Evolutionary conservation across 2,113 vertebrate species (phyloP).

Genomic region (Tragelaphus buxtoni): DNA sequence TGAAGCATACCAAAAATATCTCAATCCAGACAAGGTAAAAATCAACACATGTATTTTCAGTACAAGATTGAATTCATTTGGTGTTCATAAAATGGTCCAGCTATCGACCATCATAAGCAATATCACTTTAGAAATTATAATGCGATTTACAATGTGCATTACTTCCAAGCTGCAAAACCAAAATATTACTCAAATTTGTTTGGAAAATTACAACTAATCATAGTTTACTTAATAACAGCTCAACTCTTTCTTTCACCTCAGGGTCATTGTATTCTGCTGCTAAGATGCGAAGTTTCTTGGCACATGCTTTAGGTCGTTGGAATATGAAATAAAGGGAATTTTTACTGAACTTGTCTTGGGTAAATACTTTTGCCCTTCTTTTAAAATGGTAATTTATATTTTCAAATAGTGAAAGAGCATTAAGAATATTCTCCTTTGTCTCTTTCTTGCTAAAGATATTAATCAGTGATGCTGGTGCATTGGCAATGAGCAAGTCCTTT

Average conservation of each 20-base stretch:
- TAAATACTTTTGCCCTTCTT: conserved; percentile 68
- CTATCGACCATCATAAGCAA: conserved; percentile 34
- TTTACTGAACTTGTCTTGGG: conserved; percentile 70
- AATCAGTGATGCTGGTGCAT: conserved; percentile 68
- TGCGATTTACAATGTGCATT: conserved; percentile 48
- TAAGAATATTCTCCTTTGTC: conserved; percentile 71
- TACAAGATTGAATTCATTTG: conserved; percentile 58
- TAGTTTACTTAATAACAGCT: conserved; percentile 69
- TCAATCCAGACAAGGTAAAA: conserved; percentile 67
- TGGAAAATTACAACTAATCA: conserved; percentile 40
- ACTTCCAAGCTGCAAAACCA: conserved; percentile 37
- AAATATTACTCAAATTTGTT: conserved; percentile 46
- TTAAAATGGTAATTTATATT: conserved; percentile 75
- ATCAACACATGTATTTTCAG: conserved; percentile 61
- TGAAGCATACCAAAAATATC: conserved; percentile 74
- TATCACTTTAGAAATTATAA: conserved; percentile 48
- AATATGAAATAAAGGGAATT: conserved; percentile 73
- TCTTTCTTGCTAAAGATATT: conserved; percentile 75
- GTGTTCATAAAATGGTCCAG: conserved; percentile 46
- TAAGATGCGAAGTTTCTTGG: conserved; percentile 71
- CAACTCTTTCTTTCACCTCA: conserved; percentile 70
- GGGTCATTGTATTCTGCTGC: conserved; percentile 67
- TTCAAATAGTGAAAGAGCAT: conserved; percentile 70
- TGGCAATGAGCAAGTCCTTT: conserved; percentile 72
- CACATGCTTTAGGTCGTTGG: conserved; percentile 71